Base-by-base conservation (phyloP, 2,113 vertebrate genomes). In the Cinclus mexicanus region DNA sequence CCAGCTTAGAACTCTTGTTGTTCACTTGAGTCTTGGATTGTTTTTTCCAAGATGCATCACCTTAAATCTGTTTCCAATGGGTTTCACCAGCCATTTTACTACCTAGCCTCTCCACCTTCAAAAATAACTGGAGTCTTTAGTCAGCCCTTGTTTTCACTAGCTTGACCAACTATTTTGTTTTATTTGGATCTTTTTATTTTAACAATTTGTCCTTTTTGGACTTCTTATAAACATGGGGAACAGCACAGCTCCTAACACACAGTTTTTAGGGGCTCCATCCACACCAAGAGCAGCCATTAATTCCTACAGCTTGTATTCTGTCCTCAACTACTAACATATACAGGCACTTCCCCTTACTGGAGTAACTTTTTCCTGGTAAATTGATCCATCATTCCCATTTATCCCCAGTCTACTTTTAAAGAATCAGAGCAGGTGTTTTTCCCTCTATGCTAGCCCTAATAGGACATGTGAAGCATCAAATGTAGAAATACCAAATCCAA, bases 361-460 rank as follows among this genome's bases (percentile, higher is more conserved):
- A 60, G 10, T 12, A 65, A 60, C 11, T n/a, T 61, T 77, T 65
- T 52, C 21, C 26, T 56, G 23, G 10, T 70, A 61, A 89, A 78
- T 7, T 50, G 23, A 33, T 70, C 23, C 19, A 65, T 57, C n/a
- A 35, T 81, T 87, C 50, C 50, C 18, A 55, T 50, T 46, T 92
- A 14, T 41, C 11, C 25, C 10, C 14, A 50, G 2, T 14, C 21
- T 71, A 24, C 33, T 85, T 72, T 24, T 53, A 72, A 86, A 79
- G 67, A 39, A 53, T 56, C 50, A 67, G 64, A 71, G 8, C 12
- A 64, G 26, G 16, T 39, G 7, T 60, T 35, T 77, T 29, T 10
- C 12, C 2, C 8, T 83, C 31, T 69, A 0, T 5, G 0, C 6
- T 59, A 59, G 4, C 23, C 7, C 12, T 8, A 15, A 11, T 35